Evolutionary conservation across 2,797 vertebrate species (phyloP).

Genomic region (Bovichtus diacanthus): DNA sequence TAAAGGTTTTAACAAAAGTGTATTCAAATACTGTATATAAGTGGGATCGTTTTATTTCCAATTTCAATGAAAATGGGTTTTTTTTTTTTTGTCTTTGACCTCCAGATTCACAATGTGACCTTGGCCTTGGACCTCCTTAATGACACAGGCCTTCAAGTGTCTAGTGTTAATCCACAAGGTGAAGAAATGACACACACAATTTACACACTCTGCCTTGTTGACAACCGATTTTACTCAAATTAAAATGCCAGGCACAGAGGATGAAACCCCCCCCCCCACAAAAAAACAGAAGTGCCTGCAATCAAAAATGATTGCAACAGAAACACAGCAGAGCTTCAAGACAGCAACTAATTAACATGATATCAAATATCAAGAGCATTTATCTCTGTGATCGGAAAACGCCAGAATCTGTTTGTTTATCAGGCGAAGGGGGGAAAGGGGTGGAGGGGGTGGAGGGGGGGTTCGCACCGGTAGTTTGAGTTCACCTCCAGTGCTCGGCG

Average conservation of each 20-base stretch:
- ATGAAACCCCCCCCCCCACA: too few species aligned
- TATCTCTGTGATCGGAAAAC: constrained; percentile 48
- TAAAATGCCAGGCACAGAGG: constrained; percentile 29
- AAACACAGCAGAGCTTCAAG: constrained; percentile 12
- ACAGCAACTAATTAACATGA: constrained; percentile 47
- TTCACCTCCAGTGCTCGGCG: constrained; percentile 42
- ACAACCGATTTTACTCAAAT: constrained; percentile 16
- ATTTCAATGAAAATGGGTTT: background rate
- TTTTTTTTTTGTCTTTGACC: constrained; percentile 1
- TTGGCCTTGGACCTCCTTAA: constrained; percentile 90
- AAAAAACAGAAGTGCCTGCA: background rate
- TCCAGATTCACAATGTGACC: constrained; percentile 91
- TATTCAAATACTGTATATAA: background rate
- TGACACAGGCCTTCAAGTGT: constrained; percentile 81
- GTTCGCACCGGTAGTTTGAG: constrained; percentile 31
- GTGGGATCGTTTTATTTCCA: background rate
- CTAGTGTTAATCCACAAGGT: constrained; percentile 89
- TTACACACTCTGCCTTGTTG: background rate
- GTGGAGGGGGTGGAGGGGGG: background rate
- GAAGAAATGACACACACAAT: constrained; percentile 55
- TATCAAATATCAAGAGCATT: constrained; percentile 45
- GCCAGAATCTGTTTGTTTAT: constrained; percentile 44
- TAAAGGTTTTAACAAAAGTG: background rate
- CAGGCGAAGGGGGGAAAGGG: constrained; percentile 10
- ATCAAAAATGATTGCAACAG: constrained; percentile 32